These are phyloP conservation scores for Elaphurus davidianus DNA, from an alignment of 2,113 vertebrate species.

Conservation along the genomic window DNA sequence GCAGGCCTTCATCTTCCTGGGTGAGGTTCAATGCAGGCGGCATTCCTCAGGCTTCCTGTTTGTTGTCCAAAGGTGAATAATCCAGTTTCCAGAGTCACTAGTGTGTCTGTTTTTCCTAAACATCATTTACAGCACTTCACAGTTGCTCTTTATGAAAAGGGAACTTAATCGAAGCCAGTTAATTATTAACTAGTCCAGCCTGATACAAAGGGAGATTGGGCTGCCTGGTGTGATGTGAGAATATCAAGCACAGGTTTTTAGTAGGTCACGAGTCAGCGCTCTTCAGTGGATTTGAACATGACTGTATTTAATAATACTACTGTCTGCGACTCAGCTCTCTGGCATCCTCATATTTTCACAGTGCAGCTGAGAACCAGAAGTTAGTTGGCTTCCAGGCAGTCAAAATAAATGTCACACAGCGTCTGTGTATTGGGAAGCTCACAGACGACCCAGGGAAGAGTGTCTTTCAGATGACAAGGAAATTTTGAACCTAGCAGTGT, in stretches of 20 bases:
- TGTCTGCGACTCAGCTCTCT: background rate
- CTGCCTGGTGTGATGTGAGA: background rate
- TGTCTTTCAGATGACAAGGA: background rate
- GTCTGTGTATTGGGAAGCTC: constrained; percentile 3
- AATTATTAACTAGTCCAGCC: constrained; percentile 37
- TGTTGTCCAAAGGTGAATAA: background rate
- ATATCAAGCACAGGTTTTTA: background rate
- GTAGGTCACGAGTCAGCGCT: background rate
- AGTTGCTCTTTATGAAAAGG: constrained; percentile 13
- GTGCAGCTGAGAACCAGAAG: constrained; percentile 57
- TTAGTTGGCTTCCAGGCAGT: constrained; percentile 50
- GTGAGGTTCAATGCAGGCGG: background rate
- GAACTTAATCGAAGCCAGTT: constrained; percentile 44
- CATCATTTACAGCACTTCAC: background rate
- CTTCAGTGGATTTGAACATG: background rate
- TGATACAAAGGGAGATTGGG: background rate
- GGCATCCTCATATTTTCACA: constrained; percentile 29
- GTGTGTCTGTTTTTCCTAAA: constrained; percentile 25
- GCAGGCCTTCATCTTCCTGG: constrained; percentile 1
- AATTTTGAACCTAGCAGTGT: background rate
- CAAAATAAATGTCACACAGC: constrained; percentile 45
- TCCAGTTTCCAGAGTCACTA: background rate
- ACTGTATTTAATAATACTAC: background rate
- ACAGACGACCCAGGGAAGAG: background rate
- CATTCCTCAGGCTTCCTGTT: background rate